Evolutionary conservation across 2,888 invertebrate genomes (phyloP), one percentile per base, ranked within the genome.

Genomic region (Synanthedon myopaeformis): DNA sequence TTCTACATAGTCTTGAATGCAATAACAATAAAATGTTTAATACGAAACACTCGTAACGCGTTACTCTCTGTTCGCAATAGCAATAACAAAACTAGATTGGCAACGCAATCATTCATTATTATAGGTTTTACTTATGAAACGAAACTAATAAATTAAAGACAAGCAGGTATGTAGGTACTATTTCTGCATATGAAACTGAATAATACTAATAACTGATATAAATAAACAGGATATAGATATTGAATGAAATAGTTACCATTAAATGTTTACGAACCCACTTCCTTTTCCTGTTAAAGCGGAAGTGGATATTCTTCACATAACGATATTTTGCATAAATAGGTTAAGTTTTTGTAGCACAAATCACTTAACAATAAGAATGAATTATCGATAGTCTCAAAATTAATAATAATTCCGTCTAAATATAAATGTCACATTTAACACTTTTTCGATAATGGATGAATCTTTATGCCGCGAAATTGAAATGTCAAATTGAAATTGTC

Each of bases 201-300:
- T 19, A 19, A 2, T 19, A 23, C 23, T 5, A 1, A 23, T 5
- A 19, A 42, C n/a, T 42, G 17, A 10, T 11, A 14, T 14, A 55
- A 66, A 61, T 61, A 58, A 70, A 80, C 79, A 82, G 82, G 82
- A 81, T 82, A 69, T 71, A 79, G 79, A 79, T 58, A 61, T 57
- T 57, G 60, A 35, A 10, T 35, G 35, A 35, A 35, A 35, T 60
- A 58, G 56, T 61, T 56, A 59, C 63, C 67, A 72, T 72, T 65
- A 58, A n/a, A 61, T 57, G 61, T 60, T 56, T 87, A 88, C 88
- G 78, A 70, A 69, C 59, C 76, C 78, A 85, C 88, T 90, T 90
- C 90, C 90, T 90, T 89, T 90, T 90, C 90, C 90, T 90, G 90
- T 89, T 74, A 61, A 48, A 69, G 70, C 79, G 79, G 79, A 79